These are phyloP conservation scores for Xiphydria camelus DNA, from an alignment of 2,888 invertebrate species.

Conservation along the genomic window DNA sequence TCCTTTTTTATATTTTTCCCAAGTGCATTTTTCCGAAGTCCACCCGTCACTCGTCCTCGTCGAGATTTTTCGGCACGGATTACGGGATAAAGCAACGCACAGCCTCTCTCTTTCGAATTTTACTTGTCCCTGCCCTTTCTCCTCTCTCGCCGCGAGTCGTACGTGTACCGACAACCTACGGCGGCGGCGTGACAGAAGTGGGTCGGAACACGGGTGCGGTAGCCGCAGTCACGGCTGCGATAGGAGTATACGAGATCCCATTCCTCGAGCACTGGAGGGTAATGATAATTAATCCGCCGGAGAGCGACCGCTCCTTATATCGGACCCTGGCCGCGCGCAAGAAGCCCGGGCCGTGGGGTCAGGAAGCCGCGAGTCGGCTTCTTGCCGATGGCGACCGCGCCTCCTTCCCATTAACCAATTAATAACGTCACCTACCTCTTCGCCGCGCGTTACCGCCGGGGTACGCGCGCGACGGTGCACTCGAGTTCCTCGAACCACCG, in stretches of 20 bases:
- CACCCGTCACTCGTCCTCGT: no score
- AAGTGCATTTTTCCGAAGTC: no score
- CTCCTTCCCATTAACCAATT: slow-evolving; percentile 47
- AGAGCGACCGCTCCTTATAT: slow-evolving; percentile 36
- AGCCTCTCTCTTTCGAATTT: no score
- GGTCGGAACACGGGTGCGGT: slow-evolving; percentile 50
- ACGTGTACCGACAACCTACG: no score
- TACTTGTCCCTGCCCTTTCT: no score
- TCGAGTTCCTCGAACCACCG: slow-evolving; percentile 39
- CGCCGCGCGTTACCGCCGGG: slow-evolving; percentile 39
- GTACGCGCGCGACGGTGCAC: slow-evolving; percentile 16
- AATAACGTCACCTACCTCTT: slow-evolving; percentile 52
- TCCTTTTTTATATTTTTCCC: no score
- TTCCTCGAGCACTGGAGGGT: slow-evolving; percentile 29
- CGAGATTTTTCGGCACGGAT: no score
- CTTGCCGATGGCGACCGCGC: slow-evolving; percentile 4
- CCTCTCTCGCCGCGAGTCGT: no score
- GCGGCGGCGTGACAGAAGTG: slow-evolving; percentile 43
- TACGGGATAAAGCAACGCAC: no score
- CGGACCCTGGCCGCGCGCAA: background rate
- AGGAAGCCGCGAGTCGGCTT: slow-evolving; percentile 2
- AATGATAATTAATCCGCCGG: slow-evolving; percentile 52
- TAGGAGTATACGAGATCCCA: slow-evolving; percentile 19
- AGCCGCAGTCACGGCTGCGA: slow-evolving; percentile 43
- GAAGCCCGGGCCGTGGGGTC: background rate